Evolutionary conservation across 2,888 invertebrate species (phyloP).

Genomic region (Monoplex corrugatus): DNA sequence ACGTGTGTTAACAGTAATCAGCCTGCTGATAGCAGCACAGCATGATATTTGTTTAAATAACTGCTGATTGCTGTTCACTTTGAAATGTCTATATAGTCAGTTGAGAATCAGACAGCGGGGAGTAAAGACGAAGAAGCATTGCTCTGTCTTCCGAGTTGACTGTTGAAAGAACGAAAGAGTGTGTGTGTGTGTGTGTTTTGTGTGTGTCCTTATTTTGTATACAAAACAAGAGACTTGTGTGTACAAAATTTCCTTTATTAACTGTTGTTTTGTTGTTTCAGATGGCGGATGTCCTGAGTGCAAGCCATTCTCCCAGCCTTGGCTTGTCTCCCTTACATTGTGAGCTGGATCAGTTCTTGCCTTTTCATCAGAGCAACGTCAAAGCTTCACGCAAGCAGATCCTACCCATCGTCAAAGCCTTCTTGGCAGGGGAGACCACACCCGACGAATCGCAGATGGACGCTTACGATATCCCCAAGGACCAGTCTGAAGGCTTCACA

Average conservation of each 20-base stretch:
- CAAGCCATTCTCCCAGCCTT: conserved; percentile 66
- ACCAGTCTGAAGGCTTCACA: conserved; percentile 32
- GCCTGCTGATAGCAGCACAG: too few species aligned
- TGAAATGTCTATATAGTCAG: too few species aligned
- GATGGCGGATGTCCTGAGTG: conserved; percentile 71
- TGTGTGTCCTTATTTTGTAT: too few species aligned
- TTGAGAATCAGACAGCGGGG: too few species aligned
- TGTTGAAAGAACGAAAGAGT: too few species aligned
- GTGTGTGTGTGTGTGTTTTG: too few species aligned
- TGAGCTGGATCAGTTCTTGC: conserved; percentile 59
- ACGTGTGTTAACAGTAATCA: too few species aligned
- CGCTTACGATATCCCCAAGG: conserved; percentile 35
- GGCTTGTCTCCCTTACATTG: conserved; percentile 64
- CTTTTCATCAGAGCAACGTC: conserved; percentile 77
- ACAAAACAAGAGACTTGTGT: too few species aligned
- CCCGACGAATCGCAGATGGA: conserved; percentile 55
- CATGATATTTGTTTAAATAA: too few species aligned
- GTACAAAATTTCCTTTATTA: not conserved
- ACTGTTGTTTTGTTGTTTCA: conserved; percentile 57
- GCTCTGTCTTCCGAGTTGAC: too few species aligned
- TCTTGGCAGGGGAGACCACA: conserved; percentile 61
- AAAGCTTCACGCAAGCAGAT: conserved; percentile 78
- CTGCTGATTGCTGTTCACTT: too few species aligned
- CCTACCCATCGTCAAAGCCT: conserved; percentile 74
- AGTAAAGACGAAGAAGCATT: too few species aligned